Conservation (phyloP, 1,140 invertebrate genomes). For the Cyclina sinensis region DNA sequence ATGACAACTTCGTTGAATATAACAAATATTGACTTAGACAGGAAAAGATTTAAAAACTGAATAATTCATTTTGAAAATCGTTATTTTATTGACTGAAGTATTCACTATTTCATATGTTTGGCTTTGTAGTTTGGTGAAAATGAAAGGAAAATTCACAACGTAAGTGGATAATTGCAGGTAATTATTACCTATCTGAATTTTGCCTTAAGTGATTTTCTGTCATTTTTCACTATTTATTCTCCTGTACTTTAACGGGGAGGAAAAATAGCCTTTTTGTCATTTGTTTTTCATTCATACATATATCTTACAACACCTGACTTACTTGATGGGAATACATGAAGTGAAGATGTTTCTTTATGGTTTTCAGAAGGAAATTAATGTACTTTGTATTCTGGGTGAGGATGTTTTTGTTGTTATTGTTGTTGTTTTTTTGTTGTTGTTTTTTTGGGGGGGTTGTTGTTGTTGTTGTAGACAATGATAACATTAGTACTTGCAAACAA, state of each 20-base stretch:
- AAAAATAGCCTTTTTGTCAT: not conserved
- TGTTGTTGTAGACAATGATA: no score
- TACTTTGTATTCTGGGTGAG: no score
- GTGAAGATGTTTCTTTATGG: no score
- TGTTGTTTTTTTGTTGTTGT: no score
- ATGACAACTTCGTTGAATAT: not conserved
- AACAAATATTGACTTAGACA: not conserved
- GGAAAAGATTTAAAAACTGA: not conserved
- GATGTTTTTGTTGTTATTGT: no score
- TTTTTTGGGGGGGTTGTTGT: no score
- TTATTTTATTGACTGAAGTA: not conserved
- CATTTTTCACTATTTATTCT: no score
- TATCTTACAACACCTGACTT: not conserved
- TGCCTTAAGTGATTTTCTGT: not conserved
- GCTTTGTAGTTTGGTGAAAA: not conserved
- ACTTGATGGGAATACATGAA: no score
- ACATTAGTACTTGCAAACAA: no score
- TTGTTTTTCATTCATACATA: not conserved
- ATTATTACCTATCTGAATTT: not conserved
- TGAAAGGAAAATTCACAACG: not conserved
- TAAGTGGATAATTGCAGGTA: conserved; percentile 3
- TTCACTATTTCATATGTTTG: not conserved
- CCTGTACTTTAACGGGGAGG: not conserved
- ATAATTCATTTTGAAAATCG: not conserved
- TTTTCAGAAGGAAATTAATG: no score